A percentile compares a stretch with the other conserved stretches of the same genome.
Evolutionary conservation across 2,113 vertebrate species (phyloP).

Genomic region (Ceuthmochares aereus): DNA sequence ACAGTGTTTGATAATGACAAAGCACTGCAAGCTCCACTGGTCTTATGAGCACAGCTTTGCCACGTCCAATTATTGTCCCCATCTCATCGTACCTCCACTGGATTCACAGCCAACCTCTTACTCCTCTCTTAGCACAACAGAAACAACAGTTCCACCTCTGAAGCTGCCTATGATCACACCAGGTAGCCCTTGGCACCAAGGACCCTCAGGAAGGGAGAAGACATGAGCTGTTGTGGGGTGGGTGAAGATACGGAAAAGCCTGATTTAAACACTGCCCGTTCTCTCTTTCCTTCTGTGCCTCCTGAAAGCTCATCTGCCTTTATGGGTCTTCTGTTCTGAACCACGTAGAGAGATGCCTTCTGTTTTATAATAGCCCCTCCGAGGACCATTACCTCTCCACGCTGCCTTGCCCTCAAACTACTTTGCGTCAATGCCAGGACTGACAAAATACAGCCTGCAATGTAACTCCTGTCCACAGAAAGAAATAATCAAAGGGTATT

Average conservation of each 20-base stretch:
- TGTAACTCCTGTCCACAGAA: background rate
- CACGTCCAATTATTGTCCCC: background rate
- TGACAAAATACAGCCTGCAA: background rate
- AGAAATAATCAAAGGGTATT: background rate
- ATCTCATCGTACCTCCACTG: background rate
- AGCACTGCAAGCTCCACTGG: rapidly evolving
- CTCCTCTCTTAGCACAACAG: background rate
- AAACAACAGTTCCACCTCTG: rapidly evolving
- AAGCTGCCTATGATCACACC: background rate
- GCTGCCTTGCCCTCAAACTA: background rate
- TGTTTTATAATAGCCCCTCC: background rate
- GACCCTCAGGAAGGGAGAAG: too few relatives aligned
- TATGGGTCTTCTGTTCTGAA: too few relatives aligned
- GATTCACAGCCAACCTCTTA: background rate
- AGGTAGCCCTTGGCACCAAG: rapidly evolving
- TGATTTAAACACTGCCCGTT: background rate
- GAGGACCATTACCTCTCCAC: background rate
- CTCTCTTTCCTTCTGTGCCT: background rate
- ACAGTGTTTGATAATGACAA: background rate
- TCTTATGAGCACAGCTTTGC: background rate
- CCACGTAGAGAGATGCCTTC: rapidly evolving
- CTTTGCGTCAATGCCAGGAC: background rate
- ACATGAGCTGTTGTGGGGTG: rapidly evolving
- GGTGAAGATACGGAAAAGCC: background rate
- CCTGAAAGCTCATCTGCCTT: background rate